Evolutionary conservation across 2,888 invertebrate species (phyloP), one percentile per base, ranked within the genome.

Genomic region (Ochropleura leucogaster): DNA sequence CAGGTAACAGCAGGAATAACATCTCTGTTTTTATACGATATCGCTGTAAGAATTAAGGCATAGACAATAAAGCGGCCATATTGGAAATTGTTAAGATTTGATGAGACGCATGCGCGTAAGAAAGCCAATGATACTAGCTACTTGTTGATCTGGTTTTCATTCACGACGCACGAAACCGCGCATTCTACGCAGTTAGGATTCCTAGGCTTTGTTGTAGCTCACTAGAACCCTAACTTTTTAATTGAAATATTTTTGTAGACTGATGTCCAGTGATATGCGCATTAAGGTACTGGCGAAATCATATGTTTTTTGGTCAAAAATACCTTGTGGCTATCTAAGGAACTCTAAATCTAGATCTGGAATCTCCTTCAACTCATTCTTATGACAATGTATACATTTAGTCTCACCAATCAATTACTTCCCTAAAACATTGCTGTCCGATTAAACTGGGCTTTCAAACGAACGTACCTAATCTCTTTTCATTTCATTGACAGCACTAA

Each of bases 91-190:
- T 77, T 81, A 73, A 79, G 76, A 66, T 60, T 83, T 70, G 74
- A 76, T 75, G 74, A 59, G 63, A 89, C 92, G 93, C 94, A 92
- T 93, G 95, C 94, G 95, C 91, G 79, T 68, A 73, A 63, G 71
- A 73, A 78, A 85, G 82, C 84, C 85, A 80, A 88, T 84, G 74
- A 85, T 89, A 90, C 89, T 87, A 88, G 88, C 93, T 94, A 96
- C 96, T 96, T 96, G 96, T 96, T 96, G 96, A 95, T 90, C 91
- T 86, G 87, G 80, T 87, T 92, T 95, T 93, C 96, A 96, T 96
- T 96, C 95, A 96, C 91, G 84, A 93, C 94, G 93, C 92, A 93
- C 82, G 80, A 82, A 80, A 84, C 88, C 92, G 94, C 94, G 95
- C 95, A 94, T 89, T 90, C 91, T 93, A 93, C 94, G 93, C 92